phyloP scores from a whole-genome alignment of 1,140 invertebrate species.

The Trachymyrmex cornetzi region DNA sequence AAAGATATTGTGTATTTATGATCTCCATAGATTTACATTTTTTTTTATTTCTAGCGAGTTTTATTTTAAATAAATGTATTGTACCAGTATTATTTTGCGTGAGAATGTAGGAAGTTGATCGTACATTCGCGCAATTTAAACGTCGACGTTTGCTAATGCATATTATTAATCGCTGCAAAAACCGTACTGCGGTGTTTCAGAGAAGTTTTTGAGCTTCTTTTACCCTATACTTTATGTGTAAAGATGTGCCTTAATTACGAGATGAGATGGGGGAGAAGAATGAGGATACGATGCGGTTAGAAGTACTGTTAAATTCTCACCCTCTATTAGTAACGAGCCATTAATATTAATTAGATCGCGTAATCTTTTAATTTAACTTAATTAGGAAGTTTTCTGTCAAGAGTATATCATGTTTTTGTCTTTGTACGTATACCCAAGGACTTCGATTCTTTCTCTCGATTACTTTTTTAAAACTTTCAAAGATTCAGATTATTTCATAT shows the following conservation, averaged over 20 bases:
- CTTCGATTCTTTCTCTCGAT: no score
- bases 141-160: conserved; percentile 48
- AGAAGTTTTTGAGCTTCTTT: conserved; percentile 40
- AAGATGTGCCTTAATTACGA: conserved; percentile 26
- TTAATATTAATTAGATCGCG: conserved; percentile 65
- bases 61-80: background rate
- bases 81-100: conserved; percentile 38
- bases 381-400: background rate
- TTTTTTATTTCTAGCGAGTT: background rate
- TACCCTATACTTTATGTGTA: background rate
- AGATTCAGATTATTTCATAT: no score
- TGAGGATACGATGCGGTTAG: conserved; percentile 39
- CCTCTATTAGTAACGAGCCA: conserved; percentile 28
- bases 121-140: conserved; percentile 43
- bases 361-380: conserved; percentile 64
- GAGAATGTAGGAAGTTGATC: conserved; percentile 60
- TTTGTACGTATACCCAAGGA: no score
- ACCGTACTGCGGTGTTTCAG: conserved; percentile 34
- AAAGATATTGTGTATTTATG: background rate
- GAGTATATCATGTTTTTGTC: conserved; percentile 40
- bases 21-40: background rate
- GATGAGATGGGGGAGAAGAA: conserved; percentile 38
- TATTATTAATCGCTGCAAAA: conserved; percentile 62
- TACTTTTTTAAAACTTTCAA: no score
- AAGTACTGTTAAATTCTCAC: conserved; percentile 68